Evolutionary conservation across 2,888 invertebrate species (phyloP), one percentile per base, ranked within the genome.

Genomic region (Crepidodera aurea): DNA sequence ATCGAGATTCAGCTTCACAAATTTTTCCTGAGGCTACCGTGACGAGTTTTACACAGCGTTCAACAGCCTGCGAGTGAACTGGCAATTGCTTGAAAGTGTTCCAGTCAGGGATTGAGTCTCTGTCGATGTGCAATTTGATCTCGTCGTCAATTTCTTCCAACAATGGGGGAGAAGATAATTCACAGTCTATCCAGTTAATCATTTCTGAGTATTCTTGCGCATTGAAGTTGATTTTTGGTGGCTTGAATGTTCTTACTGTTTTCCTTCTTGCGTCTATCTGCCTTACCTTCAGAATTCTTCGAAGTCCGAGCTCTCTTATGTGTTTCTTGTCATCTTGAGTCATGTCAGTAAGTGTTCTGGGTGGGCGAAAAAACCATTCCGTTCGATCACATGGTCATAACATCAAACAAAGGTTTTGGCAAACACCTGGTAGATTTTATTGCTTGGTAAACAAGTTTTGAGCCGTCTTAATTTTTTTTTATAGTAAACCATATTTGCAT

Each of bases 161-260:
- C 12, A 40, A 40, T 40, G 40, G 4, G 18, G 19, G 13, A 42
- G 13, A 42, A 42, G 42, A 18, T 42, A 18, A 42, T 18, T 42
- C 1, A 42, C 42, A n/a, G 42, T 42, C 42, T 19, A 42, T 42
- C 42, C 42, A 42, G 19, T 42, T 18, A 42, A 42, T 42, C 13
- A 42, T 42, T 42, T 19, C 19, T 8, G 16, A 42, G 19, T 42
- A 18, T 16, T 42, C 19, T 42, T 42, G 42, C 8, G 42, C 42
- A 6, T 18, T 42, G 18, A 10, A 42, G 19, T 42, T 42, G 19
- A 19, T 16, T 42, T 42, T 42, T 42, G 19, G 42, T 18, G 19
- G 40, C 40, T 3, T 42, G 19, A 42, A 42, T 42, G 42, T 42
- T 42, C 19, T 42, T 16, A 3, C 19, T 1, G 8, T 42, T 42